Evolutionary conservation across 2,113 vertebrate genomes (phyloP).

Genomic region (Neodon shergylaensis): DNA sequence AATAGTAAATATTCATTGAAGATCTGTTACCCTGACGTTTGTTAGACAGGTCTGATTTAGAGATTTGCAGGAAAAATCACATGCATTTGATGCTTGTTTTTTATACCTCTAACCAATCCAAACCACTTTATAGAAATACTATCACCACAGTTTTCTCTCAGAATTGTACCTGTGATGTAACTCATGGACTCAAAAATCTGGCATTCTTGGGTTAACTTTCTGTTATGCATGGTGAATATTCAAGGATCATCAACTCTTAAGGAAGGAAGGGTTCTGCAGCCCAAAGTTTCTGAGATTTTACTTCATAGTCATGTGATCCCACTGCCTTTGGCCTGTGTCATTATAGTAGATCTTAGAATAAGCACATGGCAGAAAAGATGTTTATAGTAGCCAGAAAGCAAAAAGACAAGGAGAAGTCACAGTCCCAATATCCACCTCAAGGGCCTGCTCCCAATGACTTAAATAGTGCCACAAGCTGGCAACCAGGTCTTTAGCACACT

Average conservation of each 20-base stretch:
- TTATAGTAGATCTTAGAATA: not conserved
- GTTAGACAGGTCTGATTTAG: constrained; percentile 4
- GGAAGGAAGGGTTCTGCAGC: not conserved
- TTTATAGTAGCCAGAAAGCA: not conserved
- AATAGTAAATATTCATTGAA: not conserved
- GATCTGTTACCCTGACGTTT: constrained; percentile 14
- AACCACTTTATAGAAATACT: not conserved
- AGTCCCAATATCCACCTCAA: not conserved
- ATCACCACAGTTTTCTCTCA: not conserved
- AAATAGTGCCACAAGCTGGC: not conserved
- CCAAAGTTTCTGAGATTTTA: not conserved
- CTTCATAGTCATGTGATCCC: not conserved
- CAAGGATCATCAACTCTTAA: not conserved
- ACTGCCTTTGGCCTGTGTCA: not conserved
- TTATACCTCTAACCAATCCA: constrained; percentile 43
- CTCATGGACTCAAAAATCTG: constrained; percentile 19
- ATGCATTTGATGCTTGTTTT: not conserved
- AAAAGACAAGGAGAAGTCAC: not conserved
- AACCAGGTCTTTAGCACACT: not conserved
- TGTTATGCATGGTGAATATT: not conserved
- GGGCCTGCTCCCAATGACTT: not conserved
- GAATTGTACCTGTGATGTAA: constrained; percentile 41
- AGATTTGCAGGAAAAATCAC: not conserved
- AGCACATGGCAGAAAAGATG: not conserved
- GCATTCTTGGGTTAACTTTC: not conserved